Evolutionary conservation across 2,888 invertebrate species (phyloP), one percentile per base, ranked within the genome.

Genomic region (Trissolcus brochymenae): DNA sequence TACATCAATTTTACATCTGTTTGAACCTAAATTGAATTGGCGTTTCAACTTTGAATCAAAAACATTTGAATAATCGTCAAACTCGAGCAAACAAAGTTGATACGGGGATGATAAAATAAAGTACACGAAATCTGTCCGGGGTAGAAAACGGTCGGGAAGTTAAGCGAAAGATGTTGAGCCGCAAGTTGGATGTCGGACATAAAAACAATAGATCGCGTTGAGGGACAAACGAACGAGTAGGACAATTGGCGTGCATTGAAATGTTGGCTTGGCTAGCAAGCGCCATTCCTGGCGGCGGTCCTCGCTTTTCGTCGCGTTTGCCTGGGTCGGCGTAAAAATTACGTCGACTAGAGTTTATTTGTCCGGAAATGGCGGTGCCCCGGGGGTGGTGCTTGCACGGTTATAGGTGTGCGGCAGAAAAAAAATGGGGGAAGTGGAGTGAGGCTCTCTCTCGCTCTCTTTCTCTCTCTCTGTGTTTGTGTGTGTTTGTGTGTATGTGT

Each of bases 271-370:
- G 35, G 35, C 35, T 35, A 35, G 35, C 83, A 84, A 81, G 78
- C 79, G 80, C 78, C 79, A 80, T 81, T 82, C 74, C 70, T 68
- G 76, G 68, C 67, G 79, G 82, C 79, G 82, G 82, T 84, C 81
- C 83, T 85, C 86, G 85, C 83, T 87, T 87, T 87, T 87, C 87
- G 86, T 87, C 86, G 87, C 84, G 82, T 84, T 85, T 82, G 84
- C 91, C 91, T 53, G 93, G 93, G 92, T 92, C 93, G 89, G 91
- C 93, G 92, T 81, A 93, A 94, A 89, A 94, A 94, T 89, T 92
- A 94, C 84, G 93, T 93, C 79, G 93, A 94, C 89, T 94, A 94
- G 90, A 87, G 88, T 89, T 88, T 88, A 88, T 89, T 88, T 89
- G 88, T 87, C 87, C 88, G 87, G 87, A 89, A 89, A 88, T 88